Evolutionary conservation across 2,113 vertebrate species (phyloP).

Genomic region (Stercorarius parasiticus): DNA sequence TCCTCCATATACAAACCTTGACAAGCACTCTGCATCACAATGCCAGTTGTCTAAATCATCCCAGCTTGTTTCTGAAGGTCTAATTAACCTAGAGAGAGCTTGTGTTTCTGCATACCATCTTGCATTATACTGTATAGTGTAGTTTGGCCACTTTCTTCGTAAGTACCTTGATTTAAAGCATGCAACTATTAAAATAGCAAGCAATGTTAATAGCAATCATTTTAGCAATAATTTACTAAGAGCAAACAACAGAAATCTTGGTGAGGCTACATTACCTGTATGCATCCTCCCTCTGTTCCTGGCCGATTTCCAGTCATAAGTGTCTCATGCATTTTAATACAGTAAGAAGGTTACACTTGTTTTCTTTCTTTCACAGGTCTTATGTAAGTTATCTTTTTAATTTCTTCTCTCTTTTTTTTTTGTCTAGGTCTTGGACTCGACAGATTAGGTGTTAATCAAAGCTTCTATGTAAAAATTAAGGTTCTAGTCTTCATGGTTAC

Average conservation of each 20-base stretch:
- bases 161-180: background rate
- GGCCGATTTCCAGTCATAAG: background rate
- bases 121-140: background rate
- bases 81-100: background rate
- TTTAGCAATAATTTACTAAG: background rate
- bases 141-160: background rate
- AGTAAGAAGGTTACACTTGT: background rate
- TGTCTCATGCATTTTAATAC: background rate
- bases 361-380: background rate
- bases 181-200: background rate
- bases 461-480: background rate
- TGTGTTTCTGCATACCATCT: background rate
- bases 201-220: background rate
- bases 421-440: background rate
- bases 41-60: background rate
- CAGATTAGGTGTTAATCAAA: background rate
- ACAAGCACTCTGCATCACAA: background rate
- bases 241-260: background rate
- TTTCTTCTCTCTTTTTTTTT: fast-evolving
- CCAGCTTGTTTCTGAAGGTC: background rate
- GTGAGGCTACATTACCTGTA: background rate
- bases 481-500: background rate
- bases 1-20: background rate
- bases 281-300: background rate
- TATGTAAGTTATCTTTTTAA: background rate